Base-by-base conservation (phyloP, 2,797 vertebrate species). In the Acanthurus tractus region DNA sequence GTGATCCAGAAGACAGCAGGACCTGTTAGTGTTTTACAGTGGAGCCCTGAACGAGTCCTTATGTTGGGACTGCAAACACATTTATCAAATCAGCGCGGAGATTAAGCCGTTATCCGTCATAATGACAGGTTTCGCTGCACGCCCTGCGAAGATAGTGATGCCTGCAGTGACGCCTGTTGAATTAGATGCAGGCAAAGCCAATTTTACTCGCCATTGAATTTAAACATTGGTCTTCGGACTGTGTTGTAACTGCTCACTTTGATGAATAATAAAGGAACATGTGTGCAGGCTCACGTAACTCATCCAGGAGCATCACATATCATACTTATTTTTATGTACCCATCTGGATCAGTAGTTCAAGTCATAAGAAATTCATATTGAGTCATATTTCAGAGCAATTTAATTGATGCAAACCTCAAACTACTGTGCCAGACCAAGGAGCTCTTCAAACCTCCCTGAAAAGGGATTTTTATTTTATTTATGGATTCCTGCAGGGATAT, bases 371-470 rank as follows among this genome's bases (percentile, higher is more conserved):
- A 81, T 84, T 74, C 66, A 63, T 74, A 78, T 76, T 69, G 57
- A 86, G 84, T 78, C 58, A 78, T 83, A 76, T 83, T 83, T 88
- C 4, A 79, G 49, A 22, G n/a, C 20, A 15, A 45, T 74, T 49
- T 70, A 70, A 84, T 67, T 73, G 63, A 73, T 62, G 56, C 44
- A 79, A 74, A 77, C 15, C 42, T 68, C 25, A 53, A 72, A 74
- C 50, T 34, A 7, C 46, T 46, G 20, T 38, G 59, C 25, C 70
- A 22, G 14, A 79, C 18, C 40, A 29, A 62, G n/a, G 20, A 74
- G 23, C 12, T 56, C 68, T 59, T 59, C 34, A 54, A 18, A 68
- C 72, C 65, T 78, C 23, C 4, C 11, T 22, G 20, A 65, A 59
- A 55, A 42, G 10, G 20, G 46, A 22, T 50, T 69, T 76, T 74